Percentiles rank a stretch among this genome's conserved stretches.
Conservation (phyloP, 2,113 vertebrate genomes). For the Protomyctophum bolini region DNA sequence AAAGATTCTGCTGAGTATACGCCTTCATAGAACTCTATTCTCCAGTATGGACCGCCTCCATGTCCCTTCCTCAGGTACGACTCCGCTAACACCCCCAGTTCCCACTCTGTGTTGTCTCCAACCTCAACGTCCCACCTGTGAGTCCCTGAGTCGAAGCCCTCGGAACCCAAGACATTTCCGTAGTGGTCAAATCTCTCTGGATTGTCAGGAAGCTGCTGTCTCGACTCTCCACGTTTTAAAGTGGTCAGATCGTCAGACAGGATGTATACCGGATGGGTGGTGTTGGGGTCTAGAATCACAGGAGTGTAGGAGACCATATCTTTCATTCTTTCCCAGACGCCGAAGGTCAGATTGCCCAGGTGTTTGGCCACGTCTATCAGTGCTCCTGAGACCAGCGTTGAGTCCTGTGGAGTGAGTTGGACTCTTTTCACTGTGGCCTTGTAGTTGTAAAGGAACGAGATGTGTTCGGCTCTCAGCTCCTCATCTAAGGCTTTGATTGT, state of each 20-base stretch:
- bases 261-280: background rate
- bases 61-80: background rate
- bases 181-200: background rate
- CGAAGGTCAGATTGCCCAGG: too few relatives aligned
- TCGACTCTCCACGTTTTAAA: background rate
- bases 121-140: background rate
- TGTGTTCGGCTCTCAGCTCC: background rate
- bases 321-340: too few relatives aligned
- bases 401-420: background rate
- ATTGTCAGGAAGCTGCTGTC: background rate
- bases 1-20: background rate
- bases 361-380: background rate
- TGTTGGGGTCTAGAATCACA: background rate
- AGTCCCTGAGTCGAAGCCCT: background rate
- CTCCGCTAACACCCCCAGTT: background rate
- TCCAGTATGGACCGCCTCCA: background rate
- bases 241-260: background rate
- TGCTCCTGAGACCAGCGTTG: background rate
- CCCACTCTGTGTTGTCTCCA: background rate
- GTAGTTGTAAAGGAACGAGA: background rate
- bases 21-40: background rate
- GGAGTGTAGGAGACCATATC: background rate
- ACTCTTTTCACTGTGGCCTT: background rate
- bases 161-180: background rate
- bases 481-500: background rate